Base-by-base conservation (phyloP, 2,797 vertebrate genomes). In the Tangara arthus region DNA sequence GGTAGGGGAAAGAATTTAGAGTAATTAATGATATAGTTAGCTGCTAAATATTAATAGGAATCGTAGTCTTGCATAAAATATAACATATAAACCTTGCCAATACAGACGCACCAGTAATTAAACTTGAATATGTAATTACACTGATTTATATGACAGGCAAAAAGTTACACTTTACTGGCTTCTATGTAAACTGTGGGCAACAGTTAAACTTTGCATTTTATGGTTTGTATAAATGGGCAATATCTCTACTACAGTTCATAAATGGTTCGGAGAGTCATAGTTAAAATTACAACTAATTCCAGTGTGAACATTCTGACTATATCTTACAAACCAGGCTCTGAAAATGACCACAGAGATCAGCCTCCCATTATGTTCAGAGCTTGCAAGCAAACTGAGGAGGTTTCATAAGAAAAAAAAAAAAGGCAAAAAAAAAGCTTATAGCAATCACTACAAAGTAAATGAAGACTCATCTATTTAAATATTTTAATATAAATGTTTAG, bases 21-120 rank as follows among this genome's bases (percentile, higher is more conserved):
- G 98, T 99, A 99, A 99, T 99, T 99, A 99, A 99, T 99, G 98
- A 98, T 98, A 98, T 98, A 98, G 98, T 98, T 98, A 98, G 98
- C 98, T 98, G 97, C 98, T 99, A 98, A 99, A 99, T 99, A 99
- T 99, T 99, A 99, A 99, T 98, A 98, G 97, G 98, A 98, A 98
- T 97, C 95, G 97, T 98, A 98, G 98, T 98, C 98, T 98, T 98
- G 98, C 98, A 99, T 99, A 99, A 99, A 99, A 99, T 98, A 99
- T 99, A 98, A 98, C 98, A 97, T 99, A 98, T 98, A 99, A 99
- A 99, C 98, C 98, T 98, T 98, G 97, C 98, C 98, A 98, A 99
- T 98, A 98, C 98, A 98, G 98, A 99, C 97, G 93, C 92, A 98
- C 97, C 98, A 98, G 98, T 99, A 99, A 99, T 99, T 99, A 99